Evolutionary conservation across 2,797 vertebrate genomes (phyloP).

Genomic region (Esox lucius): DNA sequence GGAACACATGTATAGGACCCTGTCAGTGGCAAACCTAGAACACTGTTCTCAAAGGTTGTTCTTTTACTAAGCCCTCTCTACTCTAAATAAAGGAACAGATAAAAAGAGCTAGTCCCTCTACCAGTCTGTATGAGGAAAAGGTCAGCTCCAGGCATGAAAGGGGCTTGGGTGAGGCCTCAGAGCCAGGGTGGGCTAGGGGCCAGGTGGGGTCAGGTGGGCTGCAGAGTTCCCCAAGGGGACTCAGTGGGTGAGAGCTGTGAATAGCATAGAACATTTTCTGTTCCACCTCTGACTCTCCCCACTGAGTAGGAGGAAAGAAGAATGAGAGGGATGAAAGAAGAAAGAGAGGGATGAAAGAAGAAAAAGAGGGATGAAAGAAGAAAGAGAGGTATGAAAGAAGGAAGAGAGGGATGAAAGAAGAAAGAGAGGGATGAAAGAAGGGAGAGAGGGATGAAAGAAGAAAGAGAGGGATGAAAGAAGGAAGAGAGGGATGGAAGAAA

Average conservation of each 20-base stretch:
- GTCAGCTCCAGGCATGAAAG: slow-evolving; percentile 12
- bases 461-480: neutral
- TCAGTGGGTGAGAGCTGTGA: neutral
- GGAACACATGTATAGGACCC: slow-evolving; percentile 6
- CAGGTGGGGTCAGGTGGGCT: neutral
- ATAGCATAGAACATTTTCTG: neutral
- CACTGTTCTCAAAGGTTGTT: neutral
- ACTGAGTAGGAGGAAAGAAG: slow-evolving; percentile 4
- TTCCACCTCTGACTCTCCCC: neutral
- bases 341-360: neutral
- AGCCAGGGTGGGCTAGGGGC: neutral
- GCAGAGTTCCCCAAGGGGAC: neutral
- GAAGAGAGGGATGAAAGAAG: no score
- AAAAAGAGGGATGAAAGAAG: no score
- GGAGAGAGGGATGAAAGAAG: neutral
- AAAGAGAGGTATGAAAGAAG: neutral
- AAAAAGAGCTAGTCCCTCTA: slow-evolving; percentile 2
- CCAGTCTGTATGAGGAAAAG: neutral
- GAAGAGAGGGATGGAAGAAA: neutral
- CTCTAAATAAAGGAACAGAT: slow-evolving; percentile 10
- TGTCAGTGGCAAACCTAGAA: neutral
- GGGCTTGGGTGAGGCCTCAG: slow-evolving; percentile 3
- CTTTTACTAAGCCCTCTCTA: neutral
- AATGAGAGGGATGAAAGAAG: neutral
- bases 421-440: neutral